phyloP scores from a whole-genome alignment of 2,113 vertebrate species.

The Phaetusa simplex region DNA sequence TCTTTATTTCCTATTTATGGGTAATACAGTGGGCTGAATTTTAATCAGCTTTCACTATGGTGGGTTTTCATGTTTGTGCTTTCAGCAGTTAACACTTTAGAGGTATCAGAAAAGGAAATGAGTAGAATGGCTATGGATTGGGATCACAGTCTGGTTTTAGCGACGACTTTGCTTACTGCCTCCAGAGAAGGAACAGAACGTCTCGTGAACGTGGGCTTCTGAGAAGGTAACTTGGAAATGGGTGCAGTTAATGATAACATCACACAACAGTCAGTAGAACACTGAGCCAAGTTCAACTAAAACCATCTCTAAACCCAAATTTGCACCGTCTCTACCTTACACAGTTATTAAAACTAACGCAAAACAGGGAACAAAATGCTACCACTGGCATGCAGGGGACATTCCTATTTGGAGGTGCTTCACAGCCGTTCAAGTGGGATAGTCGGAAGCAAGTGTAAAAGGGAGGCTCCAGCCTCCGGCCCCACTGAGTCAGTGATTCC shows the following conservation, averaged over 20 bases:
- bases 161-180: not conserved
- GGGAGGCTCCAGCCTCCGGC: not conserved
- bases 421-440: not conserved
- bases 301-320: not conserved
- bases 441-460: not conserved
- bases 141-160: not conserved
- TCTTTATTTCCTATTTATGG: conserved; percentile 65
- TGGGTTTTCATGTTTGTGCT: conserved; percentile 12
- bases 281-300: not conserved
- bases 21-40: conserved; percentile 50
- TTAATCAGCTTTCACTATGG: conserved; percentile 37
- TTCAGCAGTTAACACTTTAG: conserved; percentile 36
- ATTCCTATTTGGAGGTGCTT: not conserved
- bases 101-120: not conserved
- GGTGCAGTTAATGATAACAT: not conserved
- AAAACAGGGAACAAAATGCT: not conserved
- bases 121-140: not conserved
- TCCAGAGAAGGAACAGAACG: not conserved
- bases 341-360: not conserved
- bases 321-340: not conserved
- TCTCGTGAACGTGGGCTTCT: not conserved
- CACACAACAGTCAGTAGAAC: not conserved
- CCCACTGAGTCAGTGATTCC: not conserved
- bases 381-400: accelerated
- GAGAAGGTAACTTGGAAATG: not conserved